Percentiles rank a stretch among this genome's conserved stretches.
Evolutionary conservation across 2,113 vertebrate species (phyloP).

Genomic region (Lates calcarifer): DNA sequence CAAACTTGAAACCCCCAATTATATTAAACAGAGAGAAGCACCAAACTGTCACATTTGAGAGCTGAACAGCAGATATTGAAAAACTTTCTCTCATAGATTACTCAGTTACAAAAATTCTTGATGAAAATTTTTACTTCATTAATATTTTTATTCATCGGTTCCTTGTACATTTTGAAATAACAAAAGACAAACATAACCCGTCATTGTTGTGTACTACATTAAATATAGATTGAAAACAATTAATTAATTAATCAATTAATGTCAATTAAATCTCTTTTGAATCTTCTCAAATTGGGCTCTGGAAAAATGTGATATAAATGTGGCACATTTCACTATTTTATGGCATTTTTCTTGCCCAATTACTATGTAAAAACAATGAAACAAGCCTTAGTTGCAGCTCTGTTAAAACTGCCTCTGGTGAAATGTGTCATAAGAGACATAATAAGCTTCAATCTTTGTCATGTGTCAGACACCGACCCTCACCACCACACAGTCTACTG

Average conservation of each 20-base stretch:
- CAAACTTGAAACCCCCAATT: too few relatives aligned
- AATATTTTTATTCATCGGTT: too few relatives aligned
- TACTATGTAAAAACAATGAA: not conserved
- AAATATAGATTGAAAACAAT: not conserved
- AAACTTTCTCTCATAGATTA: too few relatives aligned
- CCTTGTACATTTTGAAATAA: not conserved
- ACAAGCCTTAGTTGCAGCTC: not conserved
- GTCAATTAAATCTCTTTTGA: not conserved
- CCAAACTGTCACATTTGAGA: too few relatives aligned
- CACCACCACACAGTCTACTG: slow-evolving; percentile 22
- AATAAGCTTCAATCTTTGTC: slow-evolving; percentile 1
- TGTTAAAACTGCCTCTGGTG: not conserved
- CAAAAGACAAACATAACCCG: not conserved
- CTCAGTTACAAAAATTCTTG: too few relatives aligned
- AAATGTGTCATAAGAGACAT: slow-evolving; percentile 1
- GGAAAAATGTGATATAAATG: not conserved
- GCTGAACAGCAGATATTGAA: too few relatives aligned
- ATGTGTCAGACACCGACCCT: slow-evolving; percentile 28
- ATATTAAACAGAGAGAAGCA: too few relatives aligned
- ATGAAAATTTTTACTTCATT: too few relatives aligned
- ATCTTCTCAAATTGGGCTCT: not conserved
- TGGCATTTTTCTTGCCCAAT: not conserved
- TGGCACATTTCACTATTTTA: not conserved
- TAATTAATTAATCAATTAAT: not conserved
- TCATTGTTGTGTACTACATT: not conserved